A percentile compares a stretch with the other conserved stretches of the same genome.
phyloP scores from a whole-genome alignment of 2,888 invertebrate species.

The Pachycephus smyrnensis region DNA sequence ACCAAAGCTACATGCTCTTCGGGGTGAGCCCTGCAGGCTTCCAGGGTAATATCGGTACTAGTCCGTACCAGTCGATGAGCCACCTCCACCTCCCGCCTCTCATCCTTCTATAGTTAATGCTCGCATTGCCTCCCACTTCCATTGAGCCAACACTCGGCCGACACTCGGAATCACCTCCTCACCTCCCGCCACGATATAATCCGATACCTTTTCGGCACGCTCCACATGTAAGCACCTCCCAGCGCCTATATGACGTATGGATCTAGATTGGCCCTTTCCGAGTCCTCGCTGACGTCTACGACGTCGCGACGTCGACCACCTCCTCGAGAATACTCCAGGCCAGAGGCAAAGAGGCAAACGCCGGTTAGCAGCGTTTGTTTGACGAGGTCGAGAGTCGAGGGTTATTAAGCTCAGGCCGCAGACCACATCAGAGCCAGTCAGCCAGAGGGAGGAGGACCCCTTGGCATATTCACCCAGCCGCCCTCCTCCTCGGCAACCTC shows the following conservation, averaged over 20 bases:
- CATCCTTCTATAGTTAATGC: constrained; percentile 21
- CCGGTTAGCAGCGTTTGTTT: constrained; percentile 60
- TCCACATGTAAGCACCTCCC: neutral
- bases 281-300: neutral
- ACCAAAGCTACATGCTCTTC: constrained; percentile 57
- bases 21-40: constrained; percentile 24
- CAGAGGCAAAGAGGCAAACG: constrained; percentile 46
- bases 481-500: constrained; percentile 1
- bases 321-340: constrained; percentile 1
- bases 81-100: constrained; percentile 47
- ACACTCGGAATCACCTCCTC: constrained; percentile 16
- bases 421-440: constrained; percentile 64
- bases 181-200: constrained; percentile 45
- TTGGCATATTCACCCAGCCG: constrained; percentile 54
- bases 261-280: neutral
- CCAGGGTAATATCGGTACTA: constrained; percentile 64
- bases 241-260: neutral
- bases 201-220: constrained; percentile 33
- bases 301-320: constrained; percentile 4
- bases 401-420: constrained; percentile 64
- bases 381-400: constrained; percentile 61
- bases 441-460: constrained; percentile 40
- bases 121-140: constrained; percentile 52
- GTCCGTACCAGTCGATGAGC: constrained; percentile 62
- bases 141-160: constrained; percentile 38